Percentiles rank a stretch among this genome's conserved stretches.
phyloP scores from a whole-genome alignment of 1,140 invertebrate genomes.

The Cheumatopsyche charites region DNA sequence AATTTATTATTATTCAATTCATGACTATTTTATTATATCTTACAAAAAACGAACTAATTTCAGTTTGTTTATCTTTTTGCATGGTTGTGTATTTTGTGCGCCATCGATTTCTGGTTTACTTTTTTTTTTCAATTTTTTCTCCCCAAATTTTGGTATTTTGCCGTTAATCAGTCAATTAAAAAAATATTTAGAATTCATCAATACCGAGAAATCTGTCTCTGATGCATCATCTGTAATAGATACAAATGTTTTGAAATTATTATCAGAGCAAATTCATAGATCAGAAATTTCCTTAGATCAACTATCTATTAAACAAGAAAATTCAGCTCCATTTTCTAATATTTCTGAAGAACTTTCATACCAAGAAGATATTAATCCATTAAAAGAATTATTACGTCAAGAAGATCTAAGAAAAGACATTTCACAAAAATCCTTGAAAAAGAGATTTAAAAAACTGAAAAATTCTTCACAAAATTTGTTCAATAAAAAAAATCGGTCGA shows the following conservation, averaged over 20 bases:
- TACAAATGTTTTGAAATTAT: neutral
- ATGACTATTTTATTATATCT: constrained; percentile 16
- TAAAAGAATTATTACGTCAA: constrained; percentile 57
- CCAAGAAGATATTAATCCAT: neutral
- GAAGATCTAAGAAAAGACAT: constrained; percentile 63
- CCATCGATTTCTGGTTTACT: constrained; percentile 20
- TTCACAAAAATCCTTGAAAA: constrained; percentile 58
- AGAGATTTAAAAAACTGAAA: constrained; percentile 63
- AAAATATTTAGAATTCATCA: constrained; percentile 62
- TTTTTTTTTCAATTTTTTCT: neutral
- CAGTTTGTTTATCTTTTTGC: constrained; percentile 38
- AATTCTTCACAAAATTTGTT: constrained; percentile 63
- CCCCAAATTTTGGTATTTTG: constrained; percentile 18
- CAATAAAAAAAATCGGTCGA: constrained; percentile 58
- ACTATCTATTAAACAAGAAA: constrained; percentile 6
- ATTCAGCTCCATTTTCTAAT: constrained; percentile 6
- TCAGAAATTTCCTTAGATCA: neutral
- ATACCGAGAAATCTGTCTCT: constrained; percentile 51
- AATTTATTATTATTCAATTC: neutral
- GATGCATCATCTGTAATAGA: constrained; percentile 17
- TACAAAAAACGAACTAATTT: constrained; percentile 13
- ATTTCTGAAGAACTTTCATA: neutral
- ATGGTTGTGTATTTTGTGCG: constrained; percentile 33
- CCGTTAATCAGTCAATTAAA: constrained; percentile 59
- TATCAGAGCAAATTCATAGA: too few relatives aligned